These are phyloP conservation scores for Dicrurus megarhynchus DNA, from an alignment of 2,113 vertebrate genomes.

Conservation along the genomic window DNA sequence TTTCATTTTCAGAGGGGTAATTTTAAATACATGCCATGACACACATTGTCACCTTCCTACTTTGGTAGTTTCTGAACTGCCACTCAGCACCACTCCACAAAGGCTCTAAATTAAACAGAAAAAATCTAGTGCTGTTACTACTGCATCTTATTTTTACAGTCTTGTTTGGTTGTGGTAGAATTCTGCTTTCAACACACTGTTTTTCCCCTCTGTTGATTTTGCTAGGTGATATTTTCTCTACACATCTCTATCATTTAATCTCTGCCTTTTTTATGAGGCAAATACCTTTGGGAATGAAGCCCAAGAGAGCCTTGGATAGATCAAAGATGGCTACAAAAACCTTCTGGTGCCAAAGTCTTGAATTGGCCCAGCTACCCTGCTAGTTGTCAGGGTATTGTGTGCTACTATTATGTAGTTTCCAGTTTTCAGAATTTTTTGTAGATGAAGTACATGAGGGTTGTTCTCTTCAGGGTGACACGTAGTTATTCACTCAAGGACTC, in stretches of 20 bases:
- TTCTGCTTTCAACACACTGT: background rate
- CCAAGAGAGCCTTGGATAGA: background rate
- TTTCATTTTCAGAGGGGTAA: background rate
- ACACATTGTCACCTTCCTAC: background rate
- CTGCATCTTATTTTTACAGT: background rate
- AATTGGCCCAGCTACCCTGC: background rate
- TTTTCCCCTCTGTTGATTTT: constrained; percentile 5
- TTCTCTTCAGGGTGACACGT: background rate
- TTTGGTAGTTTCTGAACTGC: background rate
- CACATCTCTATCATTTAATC: background rate
- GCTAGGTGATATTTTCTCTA: background rate
- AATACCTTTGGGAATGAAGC: constrained; percentile 7
- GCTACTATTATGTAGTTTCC: constrained; percentile 27
- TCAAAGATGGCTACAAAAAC: background rate
- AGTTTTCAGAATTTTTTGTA: constrained; percentile 34
- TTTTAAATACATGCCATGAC: background rate
- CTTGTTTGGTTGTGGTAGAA: background rate
- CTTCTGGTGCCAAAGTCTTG: background rate
- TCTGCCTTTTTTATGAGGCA: constrained; percentile 15
- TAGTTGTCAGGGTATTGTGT: no score
- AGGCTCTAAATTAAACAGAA: background rate
- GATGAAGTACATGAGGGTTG: background rate
- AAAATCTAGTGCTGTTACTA: background rate
- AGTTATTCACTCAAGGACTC: constrained; percentile 50
- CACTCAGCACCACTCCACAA: background rate